Conservation (phyloP, 1,140 invertebrate species). For the Brachionus calyciflorus region DNA sequence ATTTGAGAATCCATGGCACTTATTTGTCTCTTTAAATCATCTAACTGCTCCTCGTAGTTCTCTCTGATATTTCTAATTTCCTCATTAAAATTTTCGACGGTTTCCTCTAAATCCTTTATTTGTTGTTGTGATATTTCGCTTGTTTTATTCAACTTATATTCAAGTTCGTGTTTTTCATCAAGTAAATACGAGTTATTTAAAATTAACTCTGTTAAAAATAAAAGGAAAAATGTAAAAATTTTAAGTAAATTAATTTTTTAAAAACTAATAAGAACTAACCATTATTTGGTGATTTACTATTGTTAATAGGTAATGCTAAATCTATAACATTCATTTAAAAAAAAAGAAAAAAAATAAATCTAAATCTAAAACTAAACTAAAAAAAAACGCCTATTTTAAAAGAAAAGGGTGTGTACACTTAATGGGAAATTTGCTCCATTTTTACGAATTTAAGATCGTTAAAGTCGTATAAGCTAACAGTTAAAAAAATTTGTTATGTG, state of each 20-base stretch:
- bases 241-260: background rate
- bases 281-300: slow-evolving; percentile 39
- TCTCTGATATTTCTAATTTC: slow-evolving; percentile 11
- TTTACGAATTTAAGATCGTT: no score
- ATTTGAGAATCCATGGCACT: slow-evolving; percentile 33
- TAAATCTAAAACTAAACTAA: no score
- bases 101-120: slow-evolving; percentile 41
- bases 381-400: no score
- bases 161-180: slow-evolving; percentile 38
- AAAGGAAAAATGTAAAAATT: background rate
- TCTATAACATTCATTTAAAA: slow-evolving; percentile 23
- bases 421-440: no score
- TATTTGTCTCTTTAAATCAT: slow-evolving; percentile 41
- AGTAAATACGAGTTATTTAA: slow-evolving; percentile 20
- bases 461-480: no score
- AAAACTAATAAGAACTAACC: background rate
- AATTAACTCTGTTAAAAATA: background rate
- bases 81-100: slow-evolving; percentile 22
- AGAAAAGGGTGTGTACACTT: no score
- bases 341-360: background rate
- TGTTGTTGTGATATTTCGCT: slow-evolving; percentile 38
- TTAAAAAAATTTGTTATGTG: no score
- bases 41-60: slow-evolving; percentile 18
- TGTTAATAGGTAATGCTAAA: slow-evolving; percentile 36
- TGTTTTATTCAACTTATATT: slow-evolving; percentile 43